Percentiles rank a stretch among this genome's conserved stretches.
phyloP scores from a whole-genome alignment of 2,797 vertebrate species.

The Cercopithecus diana region DNA sequence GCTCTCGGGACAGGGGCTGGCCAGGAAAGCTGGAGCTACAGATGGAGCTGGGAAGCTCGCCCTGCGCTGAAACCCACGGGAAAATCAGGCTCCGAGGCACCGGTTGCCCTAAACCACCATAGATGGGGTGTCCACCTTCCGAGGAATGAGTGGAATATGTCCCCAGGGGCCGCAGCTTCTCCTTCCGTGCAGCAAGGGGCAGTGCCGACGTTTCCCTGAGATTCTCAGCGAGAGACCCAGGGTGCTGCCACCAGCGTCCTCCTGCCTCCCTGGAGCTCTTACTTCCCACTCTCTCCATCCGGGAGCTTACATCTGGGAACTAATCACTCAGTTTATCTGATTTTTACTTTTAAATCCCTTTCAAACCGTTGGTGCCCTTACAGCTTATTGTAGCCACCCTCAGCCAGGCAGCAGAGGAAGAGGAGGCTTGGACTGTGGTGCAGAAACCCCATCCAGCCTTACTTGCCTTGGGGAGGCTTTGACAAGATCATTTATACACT shows the following conservation, averaged over 20 bases:
- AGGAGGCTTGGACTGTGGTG: not conserved
- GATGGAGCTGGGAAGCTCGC: fast-evolving
- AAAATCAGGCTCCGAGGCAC: not conserved
- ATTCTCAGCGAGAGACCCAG: not conserved
- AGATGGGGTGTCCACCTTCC: too few species aligned
- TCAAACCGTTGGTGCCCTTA: not conserved
- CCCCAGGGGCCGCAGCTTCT: too few species aligned
- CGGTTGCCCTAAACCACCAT: not conserved
- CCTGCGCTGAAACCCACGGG: fast-evolving
- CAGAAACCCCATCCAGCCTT: not conserved
- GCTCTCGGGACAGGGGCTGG: not conserved
- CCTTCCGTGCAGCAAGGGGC: too few species aligned
- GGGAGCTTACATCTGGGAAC: too few species aligned
- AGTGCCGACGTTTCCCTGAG: not conserved
- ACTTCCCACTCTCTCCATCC: not conserved
- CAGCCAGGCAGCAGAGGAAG: not conserved
- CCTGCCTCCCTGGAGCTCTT: not conserved
- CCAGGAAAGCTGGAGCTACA: not conserved
- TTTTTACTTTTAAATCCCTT: not conserved
- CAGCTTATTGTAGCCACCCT: not conserved
- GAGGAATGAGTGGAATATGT: not conserved
- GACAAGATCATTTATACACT: too few species aligned
- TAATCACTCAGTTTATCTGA: not conserved
- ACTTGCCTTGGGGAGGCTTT: not conserved
- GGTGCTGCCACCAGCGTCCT: not conserved